These are phyloP conservation scores for Agapostemon virescens DNA, from an alignment of 2,888 invertebrate genomes.

Conservation along the genomic window DNA sequence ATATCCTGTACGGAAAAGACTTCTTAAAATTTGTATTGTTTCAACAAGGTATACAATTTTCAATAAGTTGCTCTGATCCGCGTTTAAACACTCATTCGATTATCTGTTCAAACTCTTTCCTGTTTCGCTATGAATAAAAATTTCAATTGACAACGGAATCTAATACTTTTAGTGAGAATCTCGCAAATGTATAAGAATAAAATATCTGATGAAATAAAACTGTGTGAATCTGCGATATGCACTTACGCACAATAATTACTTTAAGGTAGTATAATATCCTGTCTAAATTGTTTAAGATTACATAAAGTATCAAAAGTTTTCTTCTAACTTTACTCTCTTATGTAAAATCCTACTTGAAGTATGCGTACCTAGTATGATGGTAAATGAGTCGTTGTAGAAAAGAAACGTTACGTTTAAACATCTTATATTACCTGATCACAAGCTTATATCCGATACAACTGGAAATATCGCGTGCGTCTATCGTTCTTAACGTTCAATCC, in stretches of 20 bases:
- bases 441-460: conserved; percentile 50
- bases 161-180: conserved; percentile 28
- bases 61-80: conserved; percentile 5
- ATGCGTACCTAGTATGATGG: conserved; percentile 37
- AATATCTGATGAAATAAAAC: conserved; percentile 55
- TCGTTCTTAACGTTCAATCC: conserved; percentile 3
- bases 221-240: conserved; percentile 39
- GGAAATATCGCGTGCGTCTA: conserved; percentile 49
- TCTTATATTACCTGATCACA: conserved; percentile 63
- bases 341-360: conserved; percentile 45
- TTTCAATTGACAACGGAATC: conserved; percentile 31
- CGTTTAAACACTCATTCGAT: neutral
- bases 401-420: conserved; percentile 38
- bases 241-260: conserved; percentile 47
- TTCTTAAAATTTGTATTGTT: conserved; percentile 11
- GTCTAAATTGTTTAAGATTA: conserved; percentile 49
- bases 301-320: conserved; percentile 58
- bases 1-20: neutral
- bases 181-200: conserved; percentile 53
- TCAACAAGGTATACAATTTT: conserved; percentile 26
- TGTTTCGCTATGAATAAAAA: conserved; percentile 21
- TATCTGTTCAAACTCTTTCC: conserved; percentile 5
- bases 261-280: conserved; percentile 42
- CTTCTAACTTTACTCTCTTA: conserved; percentile 56
- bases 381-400: conserved; percentile 38